Evolutionary conservation across 1,140 invertebrate genomes (phyloP).

Genomic region (Bombus superbus): DNA sequence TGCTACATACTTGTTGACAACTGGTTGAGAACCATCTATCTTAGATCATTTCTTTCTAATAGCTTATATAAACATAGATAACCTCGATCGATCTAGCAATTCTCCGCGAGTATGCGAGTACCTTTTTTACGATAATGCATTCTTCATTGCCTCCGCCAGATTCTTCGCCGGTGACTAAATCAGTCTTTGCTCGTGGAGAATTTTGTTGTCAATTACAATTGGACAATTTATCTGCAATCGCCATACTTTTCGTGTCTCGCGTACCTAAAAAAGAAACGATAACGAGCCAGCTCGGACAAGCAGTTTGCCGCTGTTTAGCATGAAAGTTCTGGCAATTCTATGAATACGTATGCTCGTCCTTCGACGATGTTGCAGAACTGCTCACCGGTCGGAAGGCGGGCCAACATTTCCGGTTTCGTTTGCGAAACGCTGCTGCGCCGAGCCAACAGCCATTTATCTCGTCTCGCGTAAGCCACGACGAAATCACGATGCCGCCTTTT

Average conservation of each 20-base stretch:
- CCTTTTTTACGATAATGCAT: too few relatives aligned
- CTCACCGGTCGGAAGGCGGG: slow-evolving; percentile 5
- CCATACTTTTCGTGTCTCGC: not conserved
- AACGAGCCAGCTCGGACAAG: not conserved
- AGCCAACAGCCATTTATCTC: slow-evolving; percentile 50
- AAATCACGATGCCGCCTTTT: slow-evolving; percentile 44
- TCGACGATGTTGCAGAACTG: slow-evolving; percentile 19
- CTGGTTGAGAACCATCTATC: too few relatives aligned
- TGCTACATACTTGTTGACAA: too few relatives aligned
- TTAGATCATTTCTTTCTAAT: too few relatives aligned
- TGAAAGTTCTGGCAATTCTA: slow-evolving; percentile 13
- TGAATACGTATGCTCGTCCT: slow-evolving; percentile 29
- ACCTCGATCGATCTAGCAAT: too few relatives aligned
- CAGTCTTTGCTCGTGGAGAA: too few relatives aligned
- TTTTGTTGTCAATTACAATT: not conserved
- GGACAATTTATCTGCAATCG: not conserved
- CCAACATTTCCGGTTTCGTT: slow-evolving; percentile 56
- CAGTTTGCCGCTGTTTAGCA: not conserved
- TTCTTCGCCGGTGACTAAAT: too few relatives aligned
- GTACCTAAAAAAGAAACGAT: not conserved
- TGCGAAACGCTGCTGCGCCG: slow-evolving; percentile 38
- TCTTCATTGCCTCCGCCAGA: too few relatives aligned
- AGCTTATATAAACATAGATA: too few relatives aligned
- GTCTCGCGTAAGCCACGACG: slow-evolving; percentile 8
- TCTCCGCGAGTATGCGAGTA: too few relatives aligned